Evolutionary conservation across 2,888 invertebrate genomes (phyloP), one percentile per base, ranked within the genome.

Genomic region (Xestia ashworthii): DNA sequence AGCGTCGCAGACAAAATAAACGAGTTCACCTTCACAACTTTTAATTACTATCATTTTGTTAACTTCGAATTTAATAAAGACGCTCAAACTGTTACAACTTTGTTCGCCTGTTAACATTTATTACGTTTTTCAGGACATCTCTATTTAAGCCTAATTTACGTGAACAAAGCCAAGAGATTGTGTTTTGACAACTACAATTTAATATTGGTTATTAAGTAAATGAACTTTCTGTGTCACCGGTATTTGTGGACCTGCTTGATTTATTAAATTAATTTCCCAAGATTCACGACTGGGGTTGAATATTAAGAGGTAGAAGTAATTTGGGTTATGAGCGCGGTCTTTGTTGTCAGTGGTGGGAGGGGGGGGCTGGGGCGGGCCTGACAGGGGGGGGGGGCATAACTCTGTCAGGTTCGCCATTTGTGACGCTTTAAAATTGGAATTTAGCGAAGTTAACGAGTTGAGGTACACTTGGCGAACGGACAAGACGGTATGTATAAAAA

Each of bases 181-280:
- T 88, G 88, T 90, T 92, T 88, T 90, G 90, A 92, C 90, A 92
- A 90, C 90, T 89, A 90, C 87, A 90, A 91, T 92, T 91, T 91
- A 91, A 91, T 89, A 93, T 92, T 90, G 86, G 86, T 88, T 91
- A 89, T 89, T 89, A 92, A 88, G 89, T 90, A 92, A 93, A 93
- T 92, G 89, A 93, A 93, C 90, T 93, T 94, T 92, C 88, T 84
- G 83, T 90, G 92, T 92, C 91, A 90, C 92, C 91, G 91, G 92
- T 94, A 93, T 94, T 94, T 93, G 92, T 86, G 91, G 90, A 89
- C 89, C 87, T 87, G 88, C 84, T 90, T 94, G 95, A 95, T 95
- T 95, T 95, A 96, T 96, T 93, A 93, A 95, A 95, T 95, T 95
- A 96, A 95, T 95, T 95, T 95, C 92, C 91, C 91, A 92, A 95